Evolutionary conservation across 2,888 invertebrate species (phyloP).

Genomic region (Agrilus mali): DNA sequence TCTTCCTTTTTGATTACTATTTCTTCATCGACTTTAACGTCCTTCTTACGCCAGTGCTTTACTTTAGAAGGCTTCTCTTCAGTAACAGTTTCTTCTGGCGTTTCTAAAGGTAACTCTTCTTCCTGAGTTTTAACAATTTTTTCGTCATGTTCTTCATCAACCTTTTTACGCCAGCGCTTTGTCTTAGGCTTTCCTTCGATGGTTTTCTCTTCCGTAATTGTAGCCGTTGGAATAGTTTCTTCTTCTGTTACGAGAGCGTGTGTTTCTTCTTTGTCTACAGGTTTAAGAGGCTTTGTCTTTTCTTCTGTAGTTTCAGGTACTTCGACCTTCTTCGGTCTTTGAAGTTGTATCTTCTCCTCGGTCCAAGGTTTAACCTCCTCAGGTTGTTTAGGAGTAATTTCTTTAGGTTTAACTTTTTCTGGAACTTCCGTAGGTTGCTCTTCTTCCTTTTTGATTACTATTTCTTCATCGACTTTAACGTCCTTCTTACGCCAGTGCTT

Average conservation of each 20-base stretch:
- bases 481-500: neutral
- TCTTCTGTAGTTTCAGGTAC: too few relatives aligned
- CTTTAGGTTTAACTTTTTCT: too few relatives aligned
- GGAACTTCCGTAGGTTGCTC: constrained; percentile 16
- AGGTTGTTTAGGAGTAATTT: too few relatives aligned
- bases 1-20: constrained; percentile 14
- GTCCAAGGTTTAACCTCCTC: too few relatives aligned
- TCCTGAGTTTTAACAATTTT: constrained; percentile 1
- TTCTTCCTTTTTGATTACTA: constrained; percentile 10
- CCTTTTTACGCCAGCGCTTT: constrained; percentile 3
- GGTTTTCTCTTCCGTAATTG: too few relatives aligned
- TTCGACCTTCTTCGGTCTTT: too few relatives aligned
- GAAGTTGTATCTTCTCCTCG: too few relatives aligned
- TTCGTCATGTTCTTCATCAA: constrained; percentile 14
- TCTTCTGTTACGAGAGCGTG: constrained; percentile 33
- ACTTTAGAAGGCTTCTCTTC: neutral
- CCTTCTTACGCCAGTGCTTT: constrained; percentile 2
- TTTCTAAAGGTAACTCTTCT: constrained; percentile 19
- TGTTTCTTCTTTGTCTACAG: too few relatives aligned
- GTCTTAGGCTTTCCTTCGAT: constrained; percentile 35
- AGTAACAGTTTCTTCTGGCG: neutral
- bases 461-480: constrained; percentile 14
- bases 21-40: constrained; percentile 11
- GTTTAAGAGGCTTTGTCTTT: too few relatives aligned
- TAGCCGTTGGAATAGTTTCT: constrained; percentile 44